Percentiles rank a stretch among this genome's conserved stretches.
These are phyloP conservation scores for Etheostoma nigrum DNA, from an alignment of 2,797 vertebrate genomes.

Conservation along the genomic window DNA sequence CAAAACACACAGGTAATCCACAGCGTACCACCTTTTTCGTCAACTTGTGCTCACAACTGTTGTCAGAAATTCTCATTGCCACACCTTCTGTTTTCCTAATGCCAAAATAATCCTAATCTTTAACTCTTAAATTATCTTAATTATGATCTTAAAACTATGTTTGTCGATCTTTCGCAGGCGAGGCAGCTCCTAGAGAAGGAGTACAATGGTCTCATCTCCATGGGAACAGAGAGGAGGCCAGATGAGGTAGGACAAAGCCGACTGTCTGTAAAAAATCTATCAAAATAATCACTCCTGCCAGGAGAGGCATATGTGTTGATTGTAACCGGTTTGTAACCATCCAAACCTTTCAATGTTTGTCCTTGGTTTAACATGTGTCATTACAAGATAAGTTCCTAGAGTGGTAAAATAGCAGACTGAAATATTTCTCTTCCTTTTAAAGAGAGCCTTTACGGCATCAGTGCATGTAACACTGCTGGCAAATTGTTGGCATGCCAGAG, in stretches of 20 bases:
- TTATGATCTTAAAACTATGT: slow-evolving; percentile 33
- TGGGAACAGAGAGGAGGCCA: slow-evolving; percentile 93
- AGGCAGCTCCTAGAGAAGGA: slow-evolving; percentile 94
- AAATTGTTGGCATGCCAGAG: slow-evolving; percentile 41
- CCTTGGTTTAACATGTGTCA: slow-evolving; percentile 20
- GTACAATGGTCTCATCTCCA: slow-evolving; percentile 91
- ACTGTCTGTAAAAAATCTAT: slow-evolving; percentile 49
- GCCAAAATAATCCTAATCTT: slow-evolving; percentile 32
- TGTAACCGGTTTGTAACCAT: slow-evolving; percentile 12
- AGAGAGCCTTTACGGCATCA: slow-evolving; percentile 26
- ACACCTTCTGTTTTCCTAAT: neutral
- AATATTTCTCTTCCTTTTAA: slow-evolving; percentile 23
- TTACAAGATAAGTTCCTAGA: slow-evolving; percentile 11
- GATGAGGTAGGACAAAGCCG: slow-evolving; percentile 87
- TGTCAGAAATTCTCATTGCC: slow-evolving; percentile 6
- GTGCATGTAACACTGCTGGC: slow-evolving; percentile 34
- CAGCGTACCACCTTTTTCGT: neutral
- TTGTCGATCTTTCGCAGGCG: slow-evolving; percentile 81
- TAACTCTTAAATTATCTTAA: slow-evolving; percentile 34
- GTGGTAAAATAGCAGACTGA: slow-evolving; percentile 17
- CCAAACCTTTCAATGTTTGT: slow-evolving; percentile 15
- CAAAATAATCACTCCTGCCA: slow-evolving; percentile 36
- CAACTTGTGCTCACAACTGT: neutral
- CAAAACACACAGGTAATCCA: slow-evolving; percentile 92
- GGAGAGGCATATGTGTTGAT: slow-evolving; percentile 21